Evolutionary conservation across 2,113 vertebrate species (phyloP).

Genomic region (Epinephelus fuscoguttatus): DNA sequence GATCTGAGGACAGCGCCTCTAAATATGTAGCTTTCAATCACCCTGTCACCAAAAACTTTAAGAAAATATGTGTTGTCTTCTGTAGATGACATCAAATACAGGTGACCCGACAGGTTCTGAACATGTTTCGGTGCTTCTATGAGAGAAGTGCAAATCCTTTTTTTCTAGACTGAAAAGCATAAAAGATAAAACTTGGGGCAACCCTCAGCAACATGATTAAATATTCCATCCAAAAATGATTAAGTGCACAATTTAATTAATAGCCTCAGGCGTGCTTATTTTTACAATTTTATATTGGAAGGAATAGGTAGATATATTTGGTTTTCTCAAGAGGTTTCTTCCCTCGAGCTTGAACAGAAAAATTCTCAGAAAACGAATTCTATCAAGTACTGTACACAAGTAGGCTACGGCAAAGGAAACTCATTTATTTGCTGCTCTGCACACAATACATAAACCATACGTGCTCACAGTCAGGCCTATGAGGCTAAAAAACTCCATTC

Average conservation of each 20-base stretch:
- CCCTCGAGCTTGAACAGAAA: slow-evolving; percentile 48
- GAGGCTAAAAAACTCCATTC: slow-evolving; percentile 20
- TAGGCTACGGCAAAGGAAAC: slow-evolving; percentile 34
- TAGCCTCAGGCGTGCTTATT: slow-evolving; percentile 66
- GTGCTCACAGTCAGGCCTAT: not conserved
- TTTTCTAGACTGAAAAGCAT: slow-evolving; percentile 45
- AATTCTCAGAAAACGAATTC: slow-evolving; percentile 32
- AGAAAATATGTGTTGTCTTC: not conserved
- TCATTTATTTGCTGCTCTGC: not conserved
- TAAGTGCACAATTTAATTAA: slow-evolving; percentile 74
- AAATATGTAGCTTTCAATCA: slow-evolving; percentile 35
- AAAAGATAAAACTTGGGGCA: slow-evolving; percentile 50
- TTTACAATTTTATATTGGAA: slow-evolving; percentile 57
- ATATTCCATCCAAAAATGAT: slow-evolving; percentile 74
- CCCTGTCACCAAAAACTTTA: not conserved
- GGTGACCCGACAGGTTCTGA: slow-evolving; percentile 26
- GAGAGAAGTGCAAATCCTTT: not conserved
- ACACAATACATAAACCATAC: not conserved
- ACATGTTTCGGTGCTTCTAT: slow-evolving; percentile 19
- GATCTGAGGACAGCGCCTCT: slow-evolving; percentile 31
- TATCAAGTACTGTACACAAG: slow-evolving; percentile 39
- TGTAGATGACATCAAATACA: slow-evolving; percentile 12
- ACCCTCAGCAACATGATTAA: slow-evolving; percentile 63
- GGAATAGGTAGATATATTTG: slow-evolving; percentile 67
- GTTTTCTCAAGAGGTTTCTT: slow-evolving; percentile 62